Conservation (phyloP, 2,113 vertebrate species). For the Semnornis frantzii region DNA sequence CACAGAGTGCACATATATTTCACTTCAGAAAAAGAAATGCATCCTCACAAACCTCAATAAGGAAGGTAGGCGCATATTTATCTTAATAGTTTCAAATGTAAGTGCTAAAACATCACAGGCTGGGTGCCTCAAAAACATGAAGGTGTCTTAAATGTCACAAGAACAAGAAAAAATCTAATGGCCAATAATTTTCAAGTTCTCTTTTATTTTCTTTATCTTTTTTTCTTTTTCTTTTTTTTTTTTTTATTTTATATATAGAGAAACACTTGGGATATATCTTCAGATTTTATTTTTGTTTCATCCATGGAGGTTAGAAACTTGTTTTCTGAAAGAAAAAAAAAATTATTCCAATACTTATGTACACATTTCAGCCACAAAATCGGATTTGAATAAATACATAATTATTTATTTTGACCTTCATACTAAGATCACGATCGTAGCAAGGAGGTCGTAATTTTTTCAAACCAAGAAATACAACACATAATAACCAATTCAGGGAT, state of each 20-base stretch:
- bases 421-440: not conserved
- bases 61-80: not conserved
- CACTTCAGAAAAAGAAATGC: not conserved
- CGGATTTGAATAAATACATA: not conserved
- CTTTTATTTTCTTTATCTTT: not conserved
- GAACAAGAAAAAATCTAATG: not conserved
- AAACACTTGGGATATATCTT: not conserved
- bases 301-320: not conserved
- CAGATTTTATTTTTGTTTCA: not conserved
- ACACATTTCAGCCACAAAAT: not conserved
- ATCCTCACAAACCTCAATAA: not conserved
- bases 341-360: not conserved
- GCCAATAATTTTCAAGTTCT: not conserved
- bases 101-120: not conserved
- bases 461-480: not conserved
- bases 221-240: not conserved
- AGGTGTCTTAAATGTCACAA: not conserved
- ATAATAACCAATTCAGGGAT: not conserved
- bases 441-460: not conserved
- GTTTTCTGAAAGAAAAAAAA: not conserved
- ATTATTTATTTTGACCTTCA: constrained; percentile 29
- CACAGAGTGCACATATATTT: not conserved
- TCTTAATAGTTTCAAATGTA: not conserved
- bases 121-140: not conserved
- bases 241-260: not conserved